These are phyloP conservation scores for Tetragnatha montana DNA, from an alignment of 2,888 invertebrate genomes.

Conservation along the genomic window DNA sequence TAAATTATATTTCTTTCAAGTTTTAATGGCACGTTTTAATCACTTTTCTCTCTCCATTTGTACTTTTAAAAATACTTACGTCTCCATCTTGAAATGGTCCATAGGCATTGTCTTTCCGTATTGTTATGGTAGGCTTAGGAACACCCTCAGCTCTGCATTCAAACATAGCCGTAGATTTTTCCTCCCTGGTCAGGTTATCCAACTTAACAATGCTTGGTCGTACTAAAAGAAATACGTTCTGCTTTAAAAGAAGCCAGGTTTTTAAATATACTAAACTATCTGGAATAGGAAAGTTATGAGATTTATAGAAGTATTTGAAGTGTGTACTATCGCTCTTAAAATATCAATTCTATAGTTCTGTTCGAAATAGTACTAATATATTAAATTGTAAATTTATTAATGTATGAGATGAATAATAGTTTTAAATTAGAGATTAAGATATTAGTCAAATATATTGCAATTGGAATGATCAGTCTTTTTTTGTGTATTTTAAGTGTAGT, in stretches of 20 bases:
- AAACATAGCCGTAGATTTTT: slow-evolving; percentile 76
- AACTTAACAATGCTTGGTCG: slow-evolving; percentile 53
- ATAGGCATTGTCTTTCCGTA: slow-evolving; percentile 84
- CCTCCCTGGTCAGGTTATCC: slow-evolving; percentile 55
- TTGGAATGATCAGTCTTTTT: too few relatives aligned
- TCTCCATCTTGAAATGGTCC: slow-evolving; percentile 42
- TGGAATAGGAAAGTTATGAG: too few relatives aligned
- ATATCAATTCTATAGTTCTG: too few relatives aligned
- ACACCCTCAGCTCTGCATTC: slow-evolving; percentile 88
- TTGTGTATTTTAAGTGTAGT: too few relatives aligned
- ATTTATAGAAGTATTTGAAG: too few relatives aligned
- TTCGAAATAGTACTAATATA: background rate
- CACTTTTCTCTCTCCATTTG: too few relatives aligned
- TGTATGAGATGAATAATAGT: too few relatives aligned
- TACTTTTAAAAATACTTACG: slow-evolving; percentile 17
- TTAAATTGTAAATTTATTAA: background rate
- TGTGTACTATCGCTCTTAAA: too few relatives aligned
- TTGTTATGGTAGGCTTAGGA: slow-evolving; percentile 87
- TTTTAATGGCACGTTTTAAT: background rate
- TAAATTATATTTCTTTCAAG: background rate
- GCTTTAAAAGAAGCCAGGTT: background rate
- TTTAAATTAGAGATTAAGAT: too few relatives aligned
- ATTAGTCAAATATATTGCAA: too few relatives aligned
- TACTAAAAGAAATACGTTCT: slow-evolving; percentile 42
- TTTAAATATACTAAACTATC: too few relatives aligned